A percentile compares a stretch with the other conserved stretches of the same genome.
Evolutionary conservation across 2,888 invertebrate genomes (phyloP).

Genomic region (Unio delphinus): DNA sequence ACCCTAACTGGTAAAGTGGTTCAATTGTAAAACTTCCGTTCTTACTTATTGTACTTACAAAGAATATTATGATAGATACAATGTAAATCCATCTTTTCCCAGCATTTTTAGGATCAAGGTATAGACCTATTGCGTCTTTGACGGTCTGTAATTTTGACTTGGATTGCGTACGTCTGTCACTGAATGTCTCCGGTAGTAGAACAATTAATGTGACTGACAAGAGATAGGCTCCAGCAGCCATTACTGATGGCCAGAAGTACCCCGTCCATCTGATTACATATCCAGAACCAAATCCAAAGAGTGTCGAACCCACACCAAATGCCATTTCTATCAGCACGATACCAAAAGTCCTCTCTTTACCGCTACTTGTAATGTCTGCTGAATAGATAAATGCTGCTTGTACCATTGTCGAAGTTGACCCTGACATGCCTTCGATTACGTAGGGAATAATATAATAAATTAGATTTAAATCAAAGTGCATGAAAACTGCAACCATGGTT

Average conservation of each 20-base stretch:
- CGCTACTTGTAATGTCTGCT: conserved; percentile 24
- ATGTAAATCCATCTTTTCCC: conserved; percentile 30
- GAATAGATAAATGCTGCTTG: conserved; percentile 24
- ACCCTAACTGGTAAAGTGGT: conserved; percentile 30
- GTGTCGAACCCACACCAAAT: conserved; percentile 14
- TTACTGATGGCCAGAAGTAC: conserved; percentile 23
- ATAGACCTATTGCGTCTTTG: conserved; percentile 12
- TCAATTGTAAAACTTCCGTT: conserved; percentile 23
- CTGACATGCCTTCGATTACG: conserved; percentile 30
- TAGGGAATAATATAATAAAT: conserved; percentile 17
- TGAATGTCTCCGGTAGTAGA: conserved; percentile 21
- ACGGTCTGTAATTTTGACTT: conserved; percentile 10
- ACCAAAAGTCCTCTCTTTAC: conserved; percentile 18
- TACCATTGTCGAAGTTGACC: conserved; percentile 21
- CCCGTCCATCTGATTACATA: conserved; percentile 23
- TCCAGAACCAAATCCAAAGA: conserved; percentile 17
- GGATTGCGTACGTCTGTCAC: conserved; percentile 1
- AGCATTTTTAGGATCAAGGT: conserved; percentile 8
- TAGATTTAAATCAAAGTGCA: conserved; percentile 28
- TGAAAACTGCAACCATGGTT: conserved; percentile 13
- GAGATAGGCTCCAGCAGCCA: conserved; percentile 5
- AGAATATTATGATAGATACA: conserved; percentile 17
- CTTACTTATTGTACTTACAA: conserved; percentile 12
- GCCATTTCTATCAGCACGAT: conserved; percentile 21
- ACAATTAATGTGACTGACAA: conserved; percentile 9